A percentile compares a stretch with the other conserved stretches of the same genome.
These are phyloP conservation scores for Ophioninae sp. DNA, from an alignment of 2,888 invertebrate genomes.

Conservation along the genomic window DNA sequence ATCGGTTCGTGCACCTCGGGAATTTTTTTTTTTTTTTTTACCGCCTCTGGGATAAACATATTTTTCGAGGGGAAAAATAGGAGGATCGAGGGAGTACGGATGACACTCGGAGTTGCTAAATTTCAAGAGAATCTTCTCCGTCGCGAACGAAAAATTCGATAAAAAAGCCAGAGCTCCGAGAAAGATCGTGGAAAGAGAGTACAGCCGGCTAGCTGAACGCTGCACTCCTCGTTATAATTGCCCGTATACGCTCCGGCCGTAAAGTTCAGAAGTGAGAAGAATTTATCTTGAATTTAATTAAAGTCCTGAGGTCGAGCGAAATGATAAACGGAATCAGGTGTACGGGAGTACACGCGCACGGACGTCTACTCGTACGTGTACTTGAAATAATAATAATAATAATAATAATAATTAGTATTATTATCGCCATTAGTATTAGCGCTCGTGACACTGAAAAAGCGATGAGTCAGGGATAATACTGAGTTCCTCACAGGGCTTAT, in stretches of 20 bases:
- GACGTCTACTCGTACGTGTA: not conserved
- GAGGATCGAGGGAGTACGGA: not conserved
- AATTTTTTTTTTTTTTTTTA: conserved; percentile 16
- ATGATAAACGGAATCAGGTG: conserved; percentile 27
- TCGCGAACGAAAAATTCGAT: not conserved
- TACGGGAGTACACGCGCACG: not conserved
- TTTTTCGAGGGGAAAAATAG: not conserved
- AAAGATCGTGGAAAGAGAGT: not conserved
- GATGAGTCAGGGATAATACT: not conserved
- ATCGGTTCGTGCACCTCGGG: not conserved
- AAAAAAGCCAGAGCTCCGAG: not conserved
- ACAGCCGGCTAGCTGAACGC: not conserved
- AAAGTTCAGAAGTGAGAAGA: conserved; percentile 4
- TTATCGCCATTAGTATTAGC: too few species aligned
- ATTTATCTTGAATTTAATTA: conserved; percentile 53
- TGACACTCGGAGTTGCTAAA: conserved; percentile 5
- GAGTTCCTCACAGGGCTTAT: not conserved
- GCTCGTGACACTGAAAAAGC: conserved; percentile 8
- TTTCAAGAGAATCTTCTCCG: not conserved
- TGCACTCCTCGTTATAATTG: not conserved
- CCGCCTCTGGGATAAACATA: conserved; percentile 1
- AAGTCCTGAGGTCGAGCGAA: conserved; percentile 30
- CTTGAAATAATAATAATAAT: not conserved
- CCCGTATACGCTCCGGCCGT: not conserved
- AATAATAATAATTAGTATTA: not conserved